Evolutionary conservation across 1,140 invertebrate species (phyloP), one percentile per base, ranked within the genome.

Genomic region (Reticulitermes speratus): DNA sequence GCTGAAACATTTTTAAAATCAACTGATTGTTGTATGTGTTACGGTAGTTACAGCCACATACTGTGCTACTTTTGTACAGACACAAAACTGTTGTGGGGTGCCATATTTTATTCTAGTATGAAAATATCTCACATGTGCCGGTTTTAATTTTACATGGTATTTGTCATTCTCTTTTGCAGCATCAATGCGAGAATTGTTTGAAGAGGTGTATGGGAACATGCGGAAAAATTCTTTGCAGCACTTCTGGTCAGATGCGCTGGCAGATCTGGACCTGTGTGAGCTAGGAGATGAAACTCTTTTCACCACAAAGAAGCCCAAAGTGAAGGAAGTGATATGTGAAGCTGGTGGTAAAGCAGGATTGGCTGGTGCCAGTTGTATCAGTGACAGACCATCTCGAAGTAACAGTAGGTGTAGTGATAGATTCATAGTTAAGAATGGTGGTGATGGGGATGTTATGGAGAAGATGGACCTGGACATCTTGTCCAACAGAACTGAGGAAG

Each of bases 171-270:
- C 44, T 84, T 84, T 12, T 11, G 45, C 91, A 92, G 95, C 93
- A 87, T 96, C 95, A 88, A 93, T 95, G 75, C 91, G 96, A 23
- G 94, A 95, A 86, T 92, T 96, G 81, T 96, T 96, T 88, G 93
- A 94, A 87, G 93, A 96, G 87, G 94, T 94, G 25, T 96, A 96
- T 88, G 93, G 92, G 65, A 93, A 94, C 85, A 94, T 96, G 0
- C 92, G 96, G 45, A 94, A 94, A 84, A 94, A 96, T 86, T 95
- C 95, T 38, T 94, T 96, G 82, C 93, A 95, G 86, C 94, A 94
- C 55, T 97, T 96, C 89, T 97, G 96, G 96, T 91, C 92, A 84
- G 96, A 94, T 89, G 93, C 92, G 87, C 91, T 93, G 87, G 95
- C 92, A 89, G 94, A 90, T 88, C 93, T 91, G 90, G 95, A 92